Evolutionary conservation across 2,888 invertebrate genomes (phyloP).

Genomic region (Cerastis leucographa): DNA sequence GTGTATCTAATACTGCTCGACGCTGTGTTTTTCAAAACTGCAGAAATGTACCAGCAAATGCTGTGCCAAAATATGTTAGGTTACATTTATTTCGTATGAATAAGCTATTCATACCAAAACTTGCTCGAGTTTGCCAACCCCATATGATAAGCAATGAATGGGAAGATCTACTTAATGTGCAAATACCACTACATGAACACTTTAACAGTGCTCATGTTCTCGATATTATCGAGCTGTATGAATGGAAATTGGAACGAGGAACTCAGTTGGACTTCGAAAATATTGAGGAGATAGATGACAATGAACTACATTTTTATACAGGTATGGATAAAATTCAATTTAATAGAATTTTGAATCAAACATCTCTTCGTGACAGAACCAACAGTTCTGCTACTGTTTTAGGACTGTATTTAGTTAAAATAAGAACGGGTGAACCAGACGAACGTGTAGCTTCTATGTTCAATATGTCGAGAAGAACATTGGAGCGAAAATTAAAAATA

Average conservation of each 20-base stretch:
- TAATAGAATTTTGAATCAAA: too few species aligned
- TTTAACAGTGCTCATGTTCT: too few species aligned
- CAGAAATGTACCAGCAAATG: conserved; percentile 6
- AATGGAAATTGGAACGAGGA: too few species aligned
- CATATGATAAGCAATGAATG: conserved; percentile 21
- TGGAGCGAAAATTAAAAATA: conserved; percentile 27
- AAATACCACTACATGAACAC: not conserved
- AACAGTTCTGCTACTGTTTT: too few species aligned
- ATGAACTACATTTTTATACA: too few species aligned
- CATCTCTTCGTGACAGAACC: too few species aligned
- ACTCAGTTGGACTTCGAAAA: too few species aligned
- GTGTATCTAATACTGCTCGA: conserved; percentile 15
- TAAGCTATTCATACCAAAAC: conserved; percentile 14
- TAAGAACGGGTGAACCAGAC: too few species aligned
- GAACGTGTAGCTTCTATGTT: conserved; percentile 17
- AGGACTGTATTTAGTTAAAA: too few species aligned
- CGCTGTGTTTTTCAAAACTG: conserved; percentile 5
- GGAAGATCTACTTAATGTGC: conserved; percentile 14
- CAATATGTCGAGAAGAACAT: conserved; percentile 27
- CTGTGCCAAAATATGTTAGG: conserved; percentile 14
- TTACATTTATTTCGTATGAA: conserved; percentile 1
- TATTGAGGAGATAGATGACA: too few species aligned
- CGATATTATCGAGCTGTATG: too few species aligned
- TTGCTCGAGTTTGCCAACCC: conserved; percentile 26
- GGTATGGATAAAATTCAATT: too few species aligned